phyloP scores from a whole-genome alignment of 2,113 vertebrate species.

The Trematomus loennbergii region DNA sequence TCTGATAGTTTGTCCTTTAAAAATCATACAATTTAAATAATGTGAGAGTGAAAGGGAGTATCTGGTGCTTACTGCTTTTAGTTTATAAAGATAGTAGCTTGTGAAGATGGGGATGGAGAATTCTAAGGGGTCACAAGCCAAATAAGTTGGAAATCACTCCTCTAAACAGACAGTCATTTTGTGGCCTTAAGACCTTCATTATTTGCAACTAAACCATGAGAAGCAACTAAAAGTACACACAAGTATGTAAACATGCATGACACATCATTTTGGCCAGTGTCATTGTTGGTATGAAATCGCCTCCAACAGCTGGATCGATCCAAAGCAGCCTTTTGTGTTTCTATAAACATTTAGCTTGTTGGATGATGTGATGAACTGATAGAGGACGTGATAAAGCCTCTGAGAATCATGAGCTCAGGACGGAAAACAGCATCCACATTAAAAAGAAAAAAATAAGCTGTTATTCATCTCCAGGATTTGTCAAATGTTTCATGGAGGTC shows the following conservation, averaged over 20 bases:
- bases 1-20: neutral
- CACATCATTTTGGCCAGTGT: neutral
- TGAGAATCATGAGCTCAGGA: slow-evolving; percentile 21
- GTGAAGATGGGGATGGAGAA: neutral
- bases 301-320: neutral
- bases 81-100: neutral
- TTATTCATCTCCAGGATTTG: too few species aligned
- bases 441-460: slow-evolving; percentile 21
- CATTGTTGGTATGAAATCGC: neutral
- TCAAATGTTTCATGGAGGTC: slow-evolving; percentile 35
- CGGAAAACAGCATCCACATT: slow-evolving; percentile 41
- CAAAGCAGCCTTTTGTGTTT: slow-evolving; percentile 8
- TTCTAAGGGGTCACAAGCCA: neutral
- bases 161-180: neutral
- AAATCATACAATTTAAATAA: neutral
- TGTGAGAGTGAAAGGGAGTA: too few species aligned
- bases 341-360: slow-evolving; percentile 6
- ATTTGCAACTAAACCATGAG: neutral
- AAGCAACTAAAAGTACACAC: neutral
- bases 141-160: neutral
- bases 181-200: neutral
- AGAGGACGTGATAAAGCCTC: slow-evolving; percentile 18
- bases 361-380: slow-evolving; percentile 39
- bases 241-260: neutral
- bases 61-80: too few species aligned